These are phyloP conservation scores for Dendroctonus valens DNA, from an alignment of 1,140 invertebrate species.

Conservation along the genomic window DNA sequence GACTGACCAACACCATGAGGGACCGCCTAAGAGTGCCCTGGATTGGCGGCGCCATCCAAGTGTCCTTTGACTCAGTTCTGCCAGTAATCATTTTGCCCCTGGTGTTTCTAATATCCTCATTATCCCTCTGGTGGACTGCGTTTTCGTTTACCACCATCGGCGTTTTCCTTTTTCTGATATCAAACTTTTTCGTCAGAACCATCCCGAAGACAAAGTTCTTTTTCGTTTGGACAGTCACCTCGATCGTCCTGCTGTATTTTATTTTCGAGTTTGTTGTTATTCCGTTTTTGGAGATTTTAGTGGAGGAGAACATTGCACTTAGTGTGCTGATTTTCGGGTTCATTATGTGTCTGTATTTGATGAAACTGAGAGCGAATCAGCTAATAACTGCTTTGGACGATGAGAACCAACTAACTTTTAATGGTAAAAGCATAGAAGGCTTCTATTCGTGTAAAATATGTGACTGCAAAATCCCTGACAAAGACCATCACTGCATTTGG, in stretches of 20 bases:
- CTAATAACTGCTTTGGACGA: conserved; percentile 30
- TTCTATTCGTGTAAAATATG: conserved; percentile 48
- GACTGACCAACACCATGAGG: conserved; percentile 51
- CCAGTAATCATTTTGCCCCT: conserved; percentile 64
- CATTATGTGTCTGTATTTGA: conserved; percentile 59
- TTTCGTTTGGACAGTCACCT: conserved; percentile 65
- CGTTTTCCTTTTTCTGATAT: conserved; percentile 62
- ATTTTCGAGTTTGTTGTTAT: conserved; percentile 66
- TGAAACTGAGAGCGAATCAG: conserved; percentile 51
- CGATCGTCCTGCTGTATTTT: conserved; percentile 60
- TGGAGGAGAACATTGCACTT: conserved; percentile 65
- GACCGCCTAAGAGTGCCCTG: conserved; percentile 52
- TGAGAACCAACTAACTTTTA: conserved; percentile 37
- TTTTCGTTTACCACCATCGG: conserved; percentile 62
- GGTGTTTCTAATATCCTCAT: conserved; percentile 59
- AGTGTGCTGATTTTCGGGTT: conserved; percentile 58
- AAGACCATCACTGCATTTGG: conserved; percentile 57
- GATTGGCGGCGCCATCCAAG: conserved; percentile 50
- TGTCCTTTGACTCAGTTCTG: conserved; percentile 60
- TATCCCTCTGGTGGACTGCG: conserved; percentile 60
- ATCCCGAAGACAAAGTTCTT: conserved; percentile 60
- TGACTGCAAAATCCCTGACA: conserved; percentile 50
- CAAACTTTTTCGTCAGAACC: conserved; percentile 57
- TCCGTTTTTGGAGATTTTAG: conserved; percentile 63
- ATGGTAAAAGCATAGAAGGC: conserved; percentile 32